phyloP scores from a whole-genome alignment of 2,797 vertebrate species.

The Crypturellus tataupa region DNA sequence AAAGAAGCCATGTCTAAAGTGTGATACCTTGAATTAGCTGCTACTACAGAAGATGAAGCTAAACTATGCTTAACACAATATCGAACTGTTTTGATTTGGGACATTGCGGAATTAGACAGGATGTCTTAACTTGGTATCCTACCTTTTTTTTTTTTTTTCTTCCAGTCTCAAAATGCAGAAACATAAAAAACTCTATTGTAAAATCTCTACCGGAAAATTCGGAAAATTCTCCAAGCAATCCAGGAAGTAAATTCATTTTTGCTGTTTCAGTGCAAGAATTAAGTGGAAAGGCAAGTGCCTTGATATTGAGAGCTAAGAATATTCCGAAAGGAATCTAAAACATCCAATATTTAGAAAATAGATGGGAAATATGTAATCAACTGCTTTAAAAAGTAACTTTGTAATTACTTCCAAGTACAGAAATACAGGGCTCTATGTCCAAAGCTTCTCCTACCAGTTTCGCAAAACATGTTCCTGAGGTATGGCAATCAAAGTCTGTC shows the following conservation, averaged over 20 bases:
- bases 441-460: neutral
- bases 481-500: neutral
- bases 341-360: neutral
- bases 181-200: neutral
- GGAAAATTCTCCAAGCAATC: neutral
- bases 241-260: neutral
- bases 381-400: neutral
- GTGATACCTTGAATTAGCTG: neutral
- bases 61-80: neutral
- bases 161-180: neutral
- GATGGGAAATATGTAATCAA: neutral
- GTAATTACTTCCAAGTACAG: neutral
- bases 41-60: neutral
- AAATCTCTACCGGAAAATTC: neutral
- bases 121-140: neutral
- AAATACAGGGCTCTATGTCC: neutral
- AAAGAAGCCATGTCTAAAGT: neutral
- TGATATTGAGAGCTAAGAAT: neutral
- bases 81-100: neutral
- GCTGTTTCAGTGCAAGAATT: neutral
- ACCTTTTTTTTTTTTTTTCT: neutral
- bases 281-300: neutral
- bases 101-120: neutral
- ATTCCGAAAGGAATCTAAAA: neutral
- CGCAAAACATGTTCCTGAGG: neutral